phyloP scores from a whole-genome alignment of 2,797 vertebrate genomes.

The Enteromius anoplus region DNA sequence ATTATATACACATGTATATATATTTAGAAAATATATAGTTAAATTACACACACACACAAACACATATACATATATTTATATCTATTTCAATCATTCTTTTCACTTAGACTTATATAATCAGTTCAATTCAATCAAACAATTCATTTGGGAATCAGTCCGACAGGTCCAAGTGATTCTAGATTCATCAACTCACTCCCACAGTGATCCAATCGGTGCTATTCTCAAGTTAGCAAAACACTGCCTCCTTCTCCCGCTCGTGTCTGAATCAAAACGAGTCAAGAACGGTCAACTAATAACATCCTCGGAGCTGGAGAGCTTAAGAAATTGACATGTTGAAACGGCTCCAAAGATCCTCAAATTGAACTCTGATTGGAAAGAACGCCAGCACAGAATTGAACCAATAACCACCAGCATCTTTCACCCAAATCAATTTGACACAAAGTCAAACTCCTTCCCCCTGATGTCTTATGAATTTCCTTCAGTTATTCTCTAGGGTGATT shows the following conservation, averaged over 20 bases:
- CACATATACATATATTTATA: too few species aligned
- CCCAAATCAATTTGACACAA: slow-evolving; percentile 30
- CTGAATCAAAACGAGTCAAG: slow-evolving; percentile 5
- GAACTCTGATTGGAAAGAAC: slow-evolving; percentile 32
- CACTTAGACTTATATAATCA: neutral
- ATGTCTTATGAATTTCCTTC: slow-evolving; percentile 14
- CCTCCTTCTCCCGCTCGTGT: neutral
- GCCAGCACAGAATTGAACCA: slow-evolving; percentile 5
- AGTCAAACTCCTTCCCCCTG: slow-evolving; percentile 22
- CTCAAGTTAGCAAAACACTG: neutral
- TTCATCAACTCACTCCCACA: neutral
- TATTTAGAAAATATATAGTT: too few species aligned
- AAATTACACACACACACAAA: too few species aligned
- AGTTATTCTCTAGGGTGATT: neutral
- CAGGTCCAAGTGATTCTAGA: neutral
- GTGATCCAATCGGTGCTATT: neutral
- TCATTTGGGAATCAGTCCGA: neutral
- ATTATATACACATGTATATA: too few species aligned
- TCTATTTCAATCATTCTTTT: neutral
- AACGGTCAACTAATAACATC: slow-evolving; percentile 25
- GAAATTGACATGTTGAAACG: slow-evolving; percentile 7
- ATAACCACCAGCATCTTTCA: slow-evolving; percentile 10
- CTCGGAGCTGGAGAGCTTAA: neutral
- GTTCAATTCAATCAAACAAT: neutral
- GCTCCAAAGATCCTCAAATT: slow-evolving; percentile 32